Conservation (phyloP, 2,797 vertebrate genomes). For the Enteromius thamalakanensis region DNA sequence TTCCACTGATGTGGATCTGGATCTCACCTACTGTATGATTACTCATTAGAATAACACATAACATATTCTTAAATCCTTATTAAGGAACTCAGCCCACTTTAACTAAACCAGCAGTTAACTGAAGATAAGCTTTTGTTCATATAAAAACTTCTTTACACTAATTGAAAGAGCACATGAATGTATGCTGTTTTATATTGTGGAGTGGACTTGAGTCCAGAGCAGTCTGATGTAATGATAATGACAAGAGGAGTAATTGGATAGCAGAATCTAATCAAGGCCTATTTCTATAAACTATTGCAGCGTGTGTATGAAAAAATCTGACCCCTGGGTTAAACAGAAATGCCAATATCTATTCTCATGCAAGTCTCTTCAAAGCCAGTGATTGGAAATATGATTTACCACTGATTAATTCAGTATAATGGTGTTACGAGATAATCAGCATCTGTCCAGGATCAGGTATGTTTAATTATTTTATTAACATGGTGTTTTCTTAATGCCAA, state of each 20-base stretch:
- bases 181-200: slow-evolving; percentile 23
- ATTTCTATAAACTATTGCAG: slow-evolving; percentile 43
- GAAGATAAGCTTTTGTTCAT: not conserved
- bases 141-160: slow-evolving; percentile 20
- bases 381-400: slow-evolving; percentile 48
- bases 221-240: slow-evolving; percentile 52
- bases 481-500: slow-evolving; percentile 5
- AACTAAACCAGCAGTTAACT: not conserved
- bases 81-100: not conserved
- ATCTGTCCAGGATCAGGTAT: slow-evolving; percentile 5
- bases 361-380: slow-evolving; percentile 50
- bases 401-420: slow-evolving; percentile 33
- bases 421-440: slow-evolving; percentile 36
- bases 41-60: not conserved
- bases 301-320: slow-evolving; percentile 44
- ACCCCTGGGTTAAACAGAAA: slow-evolving; percentile 57
- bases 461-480: slow-evolving; percentile 30
- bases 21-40: not conserved
- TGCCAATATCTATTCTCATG: slow-evolving; percentile 51
- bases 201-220: slow-evolving; percentile 1
- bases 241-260: slow-evolving; percentile 54
- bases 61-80: not conserved
- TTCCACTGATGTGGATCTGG: not conserved
- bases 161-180: slow-evolving; percentile 24
- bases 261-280: slow-evolving; percentile 55